Evolutionary conservation across 1,140 invertebrate species (phyloP), one percentile per base, ranked within the genome.

Genomic region (Hestina assimilis): DNA sequence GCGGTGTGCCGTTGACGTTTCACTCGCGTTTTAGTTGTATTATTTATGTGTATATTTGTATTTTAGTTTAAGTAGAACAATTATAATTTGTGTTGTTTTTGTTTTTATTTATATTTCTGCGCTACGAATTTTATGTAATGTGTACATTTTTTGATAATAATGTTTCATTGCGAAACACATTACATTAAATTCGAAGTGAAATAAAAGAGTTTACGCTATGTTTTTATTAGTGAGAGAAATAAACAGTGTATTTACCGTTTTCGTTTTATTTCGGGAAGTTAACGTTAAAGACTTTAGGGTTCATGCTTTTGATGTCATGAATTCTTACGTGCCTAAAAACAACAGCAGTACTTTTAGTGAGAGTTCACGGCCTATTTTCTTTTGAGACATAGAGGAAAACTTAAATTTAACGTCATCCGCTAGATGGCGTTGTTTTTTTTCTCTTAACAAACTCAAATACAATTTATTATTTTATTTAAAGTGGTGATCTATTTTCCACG

Each of bases 211-310:
- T 31, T 55, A 56, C 31, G 52, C 29, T 38, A 54, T 67, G 52
- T 59, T 63, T n/a, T 50, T 54, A 35, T 63, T 53, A 21, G 23
- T 48, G 59, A 38, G 43, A 45, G 62, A 33, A 56, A 56, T 56
- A 56, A 56, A 56, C 46, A 50, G 8, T 50, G 43, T 61, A 28
- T 59, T 52, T 69, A 54, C 29, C 51, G 43, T 63, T 33, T 59
- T 59, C 29, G 61, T 69, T 67, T 72, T 63, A 60, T 71, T 71
- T 55, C 33, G 61, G 28, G 59, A 59, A 42, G 9, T 26, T 35
- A 28, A 31, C 51, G 33, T 56, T 38, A 9, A 12, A 57, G 45
- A n/a, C n/a, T n/a, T n/a, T n/a, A n/a, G n/a, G n/a, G n/a, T n/a
- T n/a, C n/a, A n/a, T n/a, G n/a, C n/a, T n/a, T n/a, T n/a, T n/a